Evolutionary conservation across 2,113 vertebrate species (phyloP), one percentile per base, ranked within the genome.

Genomic region (Danionella cerebrum): DNA sequence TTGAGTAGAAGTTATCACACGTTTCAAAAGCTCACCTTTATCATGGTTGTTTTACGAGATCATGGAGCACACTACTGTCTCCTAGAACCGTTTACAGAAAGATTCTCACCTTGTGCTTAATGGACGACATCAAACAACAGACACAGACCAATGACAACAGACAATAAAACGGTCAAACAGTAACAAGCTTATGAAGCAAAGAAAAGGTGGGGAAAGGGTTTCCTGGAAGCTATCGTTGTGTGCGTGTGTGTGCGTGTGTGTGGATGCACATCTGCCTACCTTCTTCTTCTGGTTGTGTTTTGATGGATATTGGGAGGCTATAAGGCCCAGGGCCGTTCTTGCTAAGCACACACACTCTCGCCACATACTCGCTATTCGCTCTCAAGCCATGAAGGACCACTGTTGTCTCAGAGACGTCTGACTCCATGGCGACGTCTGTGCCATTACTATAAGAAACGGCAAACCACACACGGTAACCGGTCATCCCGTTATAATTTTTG

Each of bases 281-380:
- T 97, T 96, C 92, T 89, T 95, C 91, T 78, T 92, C 85, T 67
- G 91, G 91, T 71, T 94, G 92, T 82, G 94, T 98, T 90, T 94
- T 94, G 88, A 95, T 92, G 85, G 94, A 94, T 90, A 97, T 90
- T 84, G 90, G 89, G 76, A 94, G 94, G 87, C 94, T 96, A 91
- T 91, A 96, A 36, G 93, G 94, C 86, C 95, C 94, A 36, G 91
- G 88, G 82, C 96, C 94, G 76, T 94, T 91, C 88, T 88, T 90
- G 80, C 93, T 95, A 79, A 93, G 90, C 62, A 95, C 91, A 83
- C 95, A 89, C 87, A 97, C 91, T 92, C 93, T 94, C 86, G 97
- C 91, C 86, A 97, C 94, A 33, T 97, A 97, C 79, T 94, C 94
- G 72, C 93, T 96, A 86, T 97, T 94, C 74, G 93, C 85, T 87